phyloP scores from a whole-genome alignment of 2,797 vertebrate species.

The Fistularia tabacaria region DNA sequence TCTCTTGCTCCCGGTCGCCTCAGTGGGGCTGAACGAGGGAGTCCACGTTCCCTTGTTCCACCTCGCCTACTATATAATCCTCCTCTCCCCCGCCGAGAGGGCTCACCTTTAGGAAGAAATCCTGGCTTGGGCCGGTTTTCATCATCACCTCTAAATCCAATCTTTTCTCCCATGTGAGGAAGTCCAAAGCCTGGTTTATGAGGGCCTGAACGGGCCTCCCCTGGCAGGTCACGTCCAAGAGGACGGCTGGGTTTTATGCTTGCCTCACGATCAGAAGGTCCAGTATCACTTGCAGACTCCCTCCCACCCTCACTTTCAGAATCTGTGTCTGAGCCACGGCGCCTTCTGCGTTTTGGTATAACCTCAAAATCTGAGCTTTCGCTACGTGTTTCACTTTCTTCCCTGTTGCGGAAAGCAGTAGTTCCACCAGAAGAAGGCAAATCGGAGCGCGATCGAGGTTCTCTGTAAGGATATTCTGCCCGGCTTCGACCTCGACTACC shows the following conservation, averaged over 20 bases:
- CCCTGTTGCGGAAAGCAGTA: conserved; percentile 83
- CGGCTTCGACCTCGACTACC: conserved; percentile 85
- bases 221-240: conserved; percentile 68
- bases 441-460: conserved; percentile 84
- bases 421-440: conserved; percentile 70
- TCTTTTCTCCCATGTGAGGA: conserved; percentile 63
- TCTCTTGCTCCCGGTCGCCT: conserved; percentile 82
- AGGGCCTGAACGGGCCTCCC: conserved; percentile 55
- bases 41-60: conserved; percentile 84
- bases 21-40: conserved; percentile 82
- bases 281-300: conserved; percentile 93
- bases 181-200: conserved; percentile 69
- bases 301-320: conserved; percentile 91
- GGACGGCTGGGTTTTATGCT: conserved; percentile 74
- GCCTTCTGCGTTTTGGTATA: conserved; percentile 89
- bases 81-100: conserved; percentile 90
- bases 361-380: conserved; percentile 98
- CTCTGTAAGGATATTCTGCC: conserved; percentile 89
- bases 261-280: conserved; percentile 91
- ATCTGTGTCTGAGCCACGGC: conserved; percentile 93
- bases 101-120: conserved; percentile 95
- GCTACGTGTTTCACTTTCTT: conserved; percentile 97
- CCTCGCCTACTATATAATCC: conserved; percentile 85
- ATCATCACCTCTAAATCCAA: conserved; percentile 75
- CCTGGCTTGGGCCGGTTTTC: conserved; percentile 90